Evolutionary conservation across 2,797 vertebrate genomes (phyloP), one percentile per base, ranked within the genome.

Genomic region (Acrocephalus scirpaceus): DNA sequence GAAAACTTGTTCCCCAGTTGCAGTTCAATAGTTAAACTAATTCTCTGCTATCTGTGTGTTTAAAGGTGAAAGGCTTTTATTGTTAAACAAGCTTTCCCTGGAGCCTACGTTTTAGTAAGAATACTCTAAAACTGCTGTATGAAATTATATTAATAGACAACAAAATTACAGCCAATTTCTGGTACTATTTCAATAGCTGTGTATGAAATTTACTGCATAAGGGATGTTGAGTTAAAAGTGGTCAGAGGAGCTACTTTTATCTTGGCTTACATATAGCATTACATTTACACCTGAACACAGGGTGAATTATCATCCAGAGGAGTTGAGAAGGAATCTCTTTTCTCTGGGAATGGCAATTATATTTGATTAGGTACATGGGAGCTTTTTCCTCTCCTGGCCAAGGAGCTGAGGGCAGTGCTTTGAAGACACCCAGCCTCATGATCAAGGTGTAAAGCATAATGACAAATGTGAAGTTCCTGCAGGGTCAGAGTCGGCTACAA

Each of bases 311-410:
- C 94, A 95, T 96, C 93, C 92, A 77, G 90, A 95, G 96, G 95
- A 96, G 93, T 96, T 96, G 93, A 96, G 96, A 97, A 96, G 95
- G 94, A 94, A 95, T 94, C 92, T 96, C 96, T 96, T 96, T 97
- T 96, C 94, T 96, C 94, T 95, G 96, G 96, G 95, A 96, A 96
- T 95, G 95, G 95, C 94, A 97, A 97, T 96, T 96, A 95, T 95
- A 95, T 96, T 97, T 96, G 96, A 95, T 96, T 96, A 96, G 96
- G 90, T 96, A 95, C 94, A 95, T 71, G 94, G 92, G 94, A 96
- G 96, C 95, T 96, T 96, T 96, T 96, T 96, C 96, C 93, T 96
- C 93, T 97, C 92, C 88, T 95, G 96, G 92, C 96, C 96, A 87
- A 95, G 95, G 96, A 95, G 94, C 95, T 78, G 90, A 96, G 96